These are phyloP conservation scores for Hassar affinis DNA, from an alignment of 2,113 vertebrate species.

Conservation along the genomic window DNA sequence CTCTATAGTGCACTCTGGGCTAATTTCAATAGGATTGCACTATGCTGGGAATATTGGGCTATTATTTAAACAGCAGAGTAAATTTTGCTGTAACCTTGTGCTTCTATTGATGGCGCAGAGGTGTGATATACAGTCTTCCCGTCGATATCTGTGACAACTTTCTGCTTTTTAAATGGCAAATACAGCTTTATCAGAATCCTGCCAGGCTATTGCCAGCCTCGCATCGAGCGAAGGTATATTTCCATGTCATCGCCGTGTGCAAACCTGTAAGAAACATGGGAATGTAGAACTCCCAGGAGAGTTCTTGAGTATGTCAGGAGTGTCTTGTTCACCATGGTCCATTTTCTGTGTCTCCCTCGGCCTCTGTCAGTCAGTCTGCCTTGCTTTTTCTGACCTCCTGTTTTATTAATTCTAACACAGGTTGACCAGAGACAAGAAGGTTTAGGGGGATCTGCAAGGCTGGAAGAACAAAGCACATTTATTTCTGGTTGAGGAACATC, in stretches of 20 bases:
- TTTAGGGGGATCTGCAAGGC: constrained; percentile 11
- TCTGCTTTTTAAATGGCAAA: neutral
- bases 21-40: neutral
- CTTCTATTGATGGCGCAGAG: neutral
- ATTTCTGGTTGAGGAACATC: constrained; percentile 30
- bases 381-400: constrained; percentile 8
- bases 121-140: neutral
- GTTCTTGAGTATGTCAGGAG: neutral
- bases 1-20: neutral
- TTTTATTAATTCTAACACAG: constrained; percentile 19
- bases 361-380: neutral
- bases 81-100: neutral
- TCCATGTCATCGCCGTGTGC: neutral
- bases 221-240: neutral
- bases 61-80: neutral
- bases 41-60: neutral
- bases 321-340: neutral
- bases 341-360: neutral
- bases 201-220: neutral
- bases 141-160: neutral
- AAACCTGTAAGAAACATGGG: neutral
- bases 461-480: neutral
- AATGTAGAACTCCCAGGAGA: constrained; percentile 11
- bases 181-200: neutral
- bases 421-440: constrained; percentile 1